Conservation (phyloP, 2,888 invertebrate species). For the Clepsis dumicolana region DNA sequence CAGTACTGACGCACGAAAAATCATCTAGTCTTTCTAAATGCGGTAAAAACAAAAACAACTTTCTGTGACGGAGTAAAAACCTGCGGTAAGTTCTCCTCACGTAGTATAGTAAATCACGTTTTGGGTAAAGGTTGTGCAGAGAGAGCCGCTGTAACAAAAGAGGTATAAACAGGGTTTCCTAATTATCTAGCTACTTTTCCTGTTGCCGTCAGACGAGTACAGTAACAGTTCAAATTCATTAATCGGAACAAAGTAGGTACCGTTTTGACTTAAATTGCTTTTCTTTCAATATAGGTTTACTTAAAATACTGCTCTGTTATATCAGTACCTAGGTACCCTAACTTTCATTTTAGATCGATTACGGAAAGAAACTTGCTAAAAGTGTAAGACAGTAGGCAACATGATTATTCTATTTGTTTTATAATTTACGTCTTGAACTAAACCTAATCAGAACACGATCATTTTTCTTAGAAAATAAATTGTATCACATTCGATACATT, state of each 20-base stretch:
- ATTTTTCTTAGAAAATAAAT: neutral
- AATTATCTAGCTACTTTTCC: neutral
- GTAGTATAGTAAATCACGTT: slow-evolving; percentile 38
- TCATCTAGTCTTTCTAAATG: neutral
- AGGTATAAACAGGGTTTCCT: slow-evolving; percentile 9
- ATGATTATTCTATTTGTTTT: too few species aligned
- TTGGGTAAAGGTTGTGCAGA: slow-evolving; percentile 24
- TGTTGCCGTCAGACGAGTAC: neutral
- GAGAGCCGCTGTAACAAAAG: slow-evolving; percentile 16
- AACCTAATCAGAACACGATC: neutral
- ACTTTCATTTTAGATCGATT: too few species aligned
- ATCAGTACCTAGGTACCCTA: too few species aligned
- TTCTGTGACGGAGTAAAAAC: slow-evolving; percentile 15
- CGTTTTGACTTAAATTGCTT: too few species aligned
- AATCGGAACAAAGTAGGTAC: too few species aligned
- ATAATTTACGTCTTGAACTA: neutral
- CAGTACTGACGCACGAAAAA: neutral
- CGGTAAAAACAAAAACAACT: slow-evolving; percentile 1
- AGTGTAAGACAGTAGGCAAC: too few species aligned
- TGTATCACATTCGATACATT: neutral
- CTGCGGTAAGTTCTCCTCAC: slow-evolving; percentile 17
- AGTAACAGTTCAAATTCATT: neutral
- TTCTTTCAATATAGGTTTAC: too few species aligned
- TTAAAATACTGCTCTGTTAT: too few species aligned
- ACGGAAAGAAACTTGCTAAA: too few species aligned